Percentiles rank a stretch among this genome's conserved stretches.
Conservation (phyloP, 2,797 vertebrate species). For the Coilia nasus region DNA sequence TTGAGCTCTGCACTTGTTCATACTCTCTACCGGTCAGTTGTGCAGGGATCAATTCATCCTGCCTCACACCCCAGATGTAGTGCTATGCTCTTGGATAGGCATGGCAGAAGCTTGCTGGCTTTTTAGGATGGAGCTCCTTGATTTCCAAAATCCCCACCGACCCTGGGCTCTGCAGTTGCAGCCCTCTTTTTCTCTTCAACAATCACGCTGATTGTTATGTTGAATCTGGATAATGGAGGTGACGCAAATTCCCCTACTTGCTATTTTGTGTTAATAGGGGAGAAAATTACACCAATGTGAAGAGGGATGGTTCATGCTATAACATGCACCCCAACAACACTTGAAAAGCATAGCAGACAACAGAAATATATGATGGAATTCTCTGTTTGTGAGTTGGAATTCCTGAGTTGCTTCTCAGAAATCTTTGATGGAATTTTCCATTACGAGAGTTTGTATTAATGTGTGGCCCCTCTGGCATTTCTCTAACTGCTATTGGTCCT, state of each 20-base stretch:
- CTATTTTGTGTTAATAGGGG: not conserved
- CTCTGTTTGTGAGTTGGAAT: not conserved
- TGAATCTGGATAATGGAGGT: not conserved
- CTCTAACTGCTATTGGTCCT: too few relatives aligned
- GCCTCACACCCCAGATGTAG: not conserved
- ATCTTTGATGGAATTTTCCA: too few relatives aligned
- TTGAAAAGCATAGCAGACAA: not conserved
- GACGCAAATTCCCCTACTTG: not conserved
- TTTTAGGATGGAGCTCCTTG: not conserved
- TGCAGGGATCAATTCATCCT: not conserved
- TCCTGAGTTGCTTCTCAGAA: not conserved
- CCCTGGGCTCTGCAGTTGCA: not conserved
- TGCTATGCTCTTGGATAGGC: not conserved
- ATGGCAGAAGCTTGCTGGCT: not conserved
- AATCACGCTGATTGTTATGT: not conserved
- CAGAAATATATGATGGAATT: not conserved
- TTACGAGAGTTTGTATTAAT: too few relatives aligned
- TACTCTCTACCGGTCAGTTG: not conserved
- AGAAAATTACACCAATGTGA: not conserved
- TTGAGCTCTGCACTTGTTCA: not conserved
- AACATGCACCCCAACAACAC: not conserved
- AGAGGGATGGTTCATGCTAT: not conserved
- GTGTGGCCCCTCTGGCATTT: too few relatives aligned
- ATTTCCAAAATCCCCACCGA: not conserved
- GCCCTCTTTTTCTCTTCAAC: not conserved